phyloP scores from a whole-genome alignment of 2,797 vertebrate species.

The Melanotaenia boesemani region DNA sequence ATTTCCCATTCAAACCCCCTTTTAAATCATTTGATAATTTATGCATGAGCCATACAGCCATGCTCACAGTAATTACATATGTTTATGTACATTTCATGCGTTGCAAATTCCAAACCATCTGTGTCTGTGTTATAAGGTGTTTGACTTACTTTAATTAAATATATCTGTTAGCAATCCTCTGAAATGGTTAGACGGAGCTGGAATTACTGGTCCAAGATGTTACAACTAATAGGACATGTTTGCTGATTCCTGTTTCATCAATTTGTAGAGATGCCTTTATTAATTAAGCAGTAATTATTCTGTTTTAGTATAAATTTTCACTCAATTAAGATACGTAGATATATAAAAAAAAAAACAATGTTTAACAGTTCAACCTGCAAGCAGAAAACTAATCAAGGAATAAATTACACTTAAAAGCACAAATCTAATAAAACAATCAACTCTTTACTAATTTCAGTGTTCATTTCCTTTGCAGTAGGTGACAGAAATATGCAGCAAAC shows the following conservation, averaged over 20 bases:
- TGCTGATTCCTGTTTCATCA: constrained; percentile 1
- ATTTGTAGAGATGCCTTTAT: not conserved
- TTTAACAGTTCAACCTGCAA: not conserved
- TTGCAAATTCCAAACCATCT: constrained; percentile 57
- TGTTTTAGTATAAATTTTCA: not conserved
- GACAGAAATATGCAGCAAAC: constrained; percentile 60
- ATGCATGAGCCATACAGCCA: constrained; percentile 29
- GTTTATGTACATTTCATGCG: constrained; percentile 60
- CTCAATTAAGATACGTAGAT: too few relatives aligned
- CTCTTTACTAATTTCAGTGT: not conserved
- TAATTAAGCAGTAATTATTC: not conserved
- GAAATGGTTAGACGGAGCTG: constrained; percentile 24
- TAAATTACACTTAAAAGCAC: not conserved
- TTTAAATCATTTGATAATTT: constrained; percentile 53
- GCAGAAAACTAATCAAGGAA: not conserved
- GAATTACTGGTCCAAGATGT: constrained; percentile 40
- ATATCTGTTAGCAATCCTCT: constrained; percentile 26
- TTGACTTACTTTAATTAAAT: constrained; percentile 51
- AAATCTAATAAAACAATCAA: not conserved
- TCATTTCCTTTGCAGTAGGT: not conserved
- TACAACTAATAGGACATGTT: constrained; percentile 20
- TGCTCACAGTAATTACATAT: constrained; percentile 46
- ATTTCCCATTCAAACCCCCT: constrained; percentile 21
- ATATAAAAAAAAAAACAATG: not conserved
- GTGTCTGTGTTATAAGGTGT: constrained; percentile 42